Conservation (phyloP, 1,140 invertebrate genomes). For the Paralvinella palmiformis region DNA sequence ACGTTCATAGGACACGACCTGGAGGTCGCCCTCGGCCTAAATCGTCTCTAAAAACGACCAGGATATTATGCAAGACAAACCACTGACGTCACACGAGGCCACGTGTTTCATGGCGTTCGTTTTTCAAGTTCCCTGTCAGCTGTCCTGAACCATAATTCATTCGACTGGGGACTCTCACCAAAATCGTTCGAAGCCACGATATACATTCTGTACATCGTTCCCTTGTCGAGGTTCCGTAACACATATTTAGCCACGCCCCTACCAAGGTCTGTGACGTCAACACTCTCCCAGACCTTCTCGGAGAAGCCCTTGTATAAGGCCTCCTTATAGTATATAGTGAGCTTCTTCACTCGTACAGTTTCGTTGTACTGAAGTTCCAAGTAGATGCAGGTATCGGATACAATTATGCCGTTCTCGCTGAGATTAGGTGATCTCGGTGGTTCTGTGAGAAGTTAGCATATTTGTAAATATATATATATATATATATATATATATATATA, state of each 20-base stretch:
- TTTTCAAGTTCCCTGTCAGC: constrained; percentile 3
- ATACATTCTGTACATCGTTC: constrained; percentile 7
- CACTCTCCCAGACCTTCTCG: constrained; percentile 11
- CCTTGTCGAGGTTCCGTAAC: neutral
- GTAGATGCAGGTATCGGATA: constrained; percentile 9
- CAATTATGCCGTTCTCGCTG: neutral
- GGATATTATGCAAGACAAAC: no score
- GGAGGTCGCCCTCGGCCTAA: no score
- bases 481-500: no score
- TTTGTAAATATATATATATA: no score
- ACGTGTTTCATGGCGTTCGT: neutral
- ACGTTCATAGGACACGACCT: no score
- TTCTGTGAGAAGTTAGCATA: constrained; percentile 9
- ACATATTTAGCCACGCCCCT: neutral
- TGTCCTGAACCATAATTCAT: constrained; percentile 13
- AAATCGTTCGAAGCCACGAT: constrained; percentile 1
- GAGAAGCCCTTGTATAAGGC: constrained; percentile 14
- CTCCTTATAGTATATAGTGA: constrained; percentile 8
- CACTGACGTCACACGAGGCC: no score
- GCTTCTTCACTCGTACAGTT: neutral
- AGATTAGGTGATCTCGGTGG: neutral
- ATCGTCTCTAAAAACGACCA: no score
- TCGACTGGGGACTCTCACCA: constrained; percentile 10
- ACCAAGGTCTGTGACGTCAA: neutral
- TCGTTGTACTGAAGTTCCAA: constrained; percentile 8